phyloP scores from a whole-genome alignment of 1,140 invertebrate genomes.

The Bombus picipes region DNA sequence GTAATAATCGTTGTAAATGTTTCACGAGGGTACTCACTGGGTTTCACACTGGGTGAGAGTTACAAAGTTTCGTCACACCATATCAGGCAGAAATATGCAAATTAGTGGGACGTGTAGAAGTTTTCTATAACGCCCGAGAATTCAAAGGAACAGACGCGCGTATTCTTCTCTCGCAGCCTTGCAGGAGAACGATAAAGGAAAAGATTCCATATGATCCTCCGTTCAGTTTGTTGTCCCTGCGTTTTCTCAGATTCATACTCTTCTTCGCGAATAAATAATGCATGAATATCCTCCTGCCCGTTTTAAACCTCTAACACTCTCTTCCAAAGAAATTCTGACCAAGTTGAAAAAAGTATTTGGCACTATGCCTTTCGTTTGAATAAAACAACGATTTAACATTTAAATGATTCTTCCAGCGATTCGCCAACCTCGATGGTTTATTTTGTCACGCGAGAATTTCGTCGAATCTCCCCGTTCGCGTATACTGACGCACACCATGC shows the following conservation, averaged over 20 bases:
- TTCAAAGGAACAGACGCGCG: neutral
- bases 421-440: neutral
- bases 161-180: neutral
- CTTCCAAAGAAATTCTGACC: neutral
- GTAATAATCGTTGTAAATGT: too few relatives aligned
- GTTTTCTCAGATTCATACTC: neutral
- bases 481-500: neutral
- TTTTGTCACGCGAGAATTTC: neutral
- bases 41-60: too few relatives aligned
- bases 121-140: neutral
- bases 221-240: neutral
- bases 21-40: too few relatives aligned
- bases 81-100: too few relatives aligned
- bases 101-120: neutral
- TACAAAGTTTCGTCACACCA: too few relatives aligned
- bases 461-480: too few relatives aligned
- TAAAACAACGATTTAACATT: neutral
- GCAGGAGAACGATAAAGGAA: neutral
- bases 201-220: slow-evolving; percentile 17
- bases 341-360: neutral
- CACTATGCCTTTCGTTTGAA: neutral
- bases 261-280: slow-evolving; percentile 27
- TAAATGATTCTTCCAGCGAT: neutral
- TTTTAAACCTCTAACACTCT: neutral
- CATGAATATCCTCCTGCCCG: neutral